A percentile compares a stretch with the other conserved stretches of the same genome.
phyloP scores from a whole-genome alignment of 2,797 vertebrate species.

The Acrossocheilus fasciatus region DNA sequence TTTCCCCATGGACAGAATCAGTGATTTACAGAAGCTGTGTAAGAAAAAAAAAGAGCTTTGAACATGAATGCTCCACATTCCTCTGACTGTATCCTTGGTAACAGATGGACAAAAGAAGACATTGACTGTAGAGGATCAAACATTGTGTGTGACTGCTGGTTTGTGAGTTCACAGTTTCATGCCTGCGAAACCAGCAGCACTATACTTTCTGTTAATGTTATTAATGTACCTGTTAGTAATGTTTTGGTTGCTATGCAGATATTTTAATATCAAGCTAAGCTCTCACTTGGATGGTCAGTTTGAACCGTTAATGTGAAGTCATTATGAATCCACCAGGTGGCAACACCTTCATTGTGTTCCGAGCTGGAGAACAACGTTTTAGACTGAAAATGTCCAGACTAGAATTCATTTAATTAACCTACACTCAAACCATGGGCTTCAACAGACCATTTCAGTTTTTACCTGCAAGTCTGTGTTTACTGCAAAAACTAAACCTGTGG shows the following conservation, averaged over 20 bases:
- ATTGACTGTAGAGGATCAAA: conserved; percentile 8
- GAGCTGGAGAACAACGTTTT: neutral
- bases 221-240: neutral
- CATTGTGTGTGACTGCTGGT: neutral
- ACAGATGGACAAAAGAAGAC: conserved; percentile 29
- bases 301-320: neutral
- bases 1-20: neutral
- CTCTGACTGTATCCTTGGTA: conserved; percentile 34
- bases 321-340: conserved; percentile 28
- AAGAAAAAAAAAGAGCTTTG: neutral
- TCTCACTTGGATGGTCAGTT: neutral
- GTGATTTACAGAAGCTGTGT: neutral
- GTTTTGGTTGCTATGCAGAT: neutral
- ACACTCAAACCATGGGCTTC: neutral
- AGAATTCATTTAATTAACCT: neutral
- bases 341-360: neutral
- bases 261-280: neutral
- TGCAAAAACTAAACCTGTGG: neutral
- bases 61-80: conserved; percentile 28
- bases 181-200: neutral
- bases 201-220: neutral
- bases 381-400: neutral
- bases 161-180: conserved; percentile 5
- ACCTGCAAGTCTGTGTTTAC: conserved; percentile 6
- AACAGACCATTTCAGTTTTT: neutral